Evolutionary conservation across 2,113 vertebrate genomes (phyloP).

Genomic region (Sardina pilchardus): DNA sequence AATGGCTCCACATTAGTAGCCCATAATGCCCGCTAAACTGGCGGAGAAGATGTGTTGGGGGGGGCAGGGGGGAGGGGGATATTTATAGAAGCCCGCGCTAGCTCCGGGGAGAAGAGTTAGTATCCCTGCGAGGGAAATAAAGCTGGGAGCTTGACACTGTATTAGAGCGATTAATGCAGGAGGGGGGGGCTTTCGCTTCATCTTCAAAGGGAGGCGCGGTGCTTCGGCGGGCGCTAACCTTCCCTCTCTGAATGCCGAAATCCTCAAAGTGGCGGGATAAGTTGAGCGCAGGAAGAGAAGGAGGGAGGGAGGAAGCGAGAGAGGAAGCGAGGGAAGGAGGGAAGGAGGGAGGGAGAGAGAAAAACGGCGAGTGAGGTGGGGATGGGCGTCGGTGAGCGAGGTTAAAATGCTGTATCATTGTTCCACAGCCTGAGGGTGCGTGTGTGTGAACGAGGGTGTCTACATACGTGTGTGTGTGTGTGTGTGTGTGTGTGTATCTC

Average conservation of each 20-base stretch:
- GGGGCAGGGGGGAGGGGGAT: background rate
- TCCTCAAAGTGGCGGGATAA: slow-evolving; percentile 2
- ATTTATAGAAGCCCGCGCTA: background rate
- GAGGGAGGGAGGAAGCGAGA: background rate
- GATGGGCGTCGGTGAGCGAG: background rate
- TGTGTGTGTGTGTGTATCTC: background rate
- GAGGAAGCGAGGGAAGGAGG: background rate
- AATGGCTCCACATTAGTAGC: background rate
- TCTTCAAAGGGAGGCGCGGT: background rate
- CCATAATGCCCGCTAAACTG: background rate
- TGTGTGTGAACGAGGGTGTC: background rate
- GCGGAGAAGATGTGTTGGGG: too few relatives aligned
- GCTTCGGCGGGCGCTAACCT: background rate
- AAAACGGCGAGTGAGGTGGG: background rate
- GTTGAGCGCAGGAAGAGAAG: background rate
- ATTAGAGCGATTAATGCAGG: slow-evolving; percentile 11
- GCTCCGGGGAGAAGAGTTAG: slow-evolving; percentile 5
- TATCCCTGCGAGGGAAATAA: slow-evolving; percentile 13
- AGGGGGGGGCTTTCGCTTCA: background rate
- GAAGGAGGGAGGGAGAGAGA: background rate
- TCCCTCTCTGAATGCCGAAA: background rate
- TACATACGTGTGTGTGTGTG: background rate
- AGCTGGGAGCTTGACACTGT: slow-evolving; percentile 2
- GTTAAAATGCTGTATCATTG: background rate
- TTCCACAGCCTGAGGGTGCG: background rate